Conservation (phyloP, 2,888 invertebrate genomes). For the Calameuta pallipes region DNA sequence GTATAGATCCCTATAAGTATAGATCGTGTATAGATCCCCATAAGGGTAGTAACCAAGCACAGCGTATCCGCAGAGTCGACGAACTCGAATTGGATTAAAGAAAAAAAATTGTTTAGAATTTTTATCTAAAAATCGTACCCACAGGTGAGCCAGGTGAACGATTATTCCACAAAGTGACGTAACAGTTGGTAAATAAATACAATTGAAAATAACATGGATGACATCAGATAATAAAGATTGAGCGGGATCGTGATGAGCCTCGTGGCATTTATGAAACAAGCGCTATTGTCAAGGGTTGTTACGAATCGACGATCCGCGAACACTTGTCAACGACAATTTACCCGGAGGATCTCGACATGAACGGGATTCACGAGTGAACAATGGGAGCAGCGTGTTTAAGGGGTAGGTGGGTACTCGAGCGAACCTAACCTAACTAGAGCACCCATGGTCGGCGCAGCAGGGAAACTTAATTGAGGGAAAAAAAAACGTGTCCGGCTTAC, state of each 20-base stretch:
- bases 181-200: background rate
- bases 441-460: background rate
- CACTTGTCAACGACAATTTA: slow-evolving; percentile 35
- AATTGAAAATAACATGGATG: background rate
- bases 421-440: background rate
- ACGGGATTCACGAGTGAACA: slow-evolving; percentile 22
- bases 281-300: slow-evolving; percentile 25
- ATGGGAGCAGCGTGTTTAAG: background rate
- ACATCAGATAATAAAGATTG: background rate
- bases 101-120: background rate
- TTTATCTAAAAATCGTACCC: background rate
- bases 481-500: background rate
- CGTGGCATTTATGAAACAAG: slow-evolving; percentile 20
- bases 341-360: slow-evolving; percentile 27
- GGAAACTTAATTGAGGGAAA: background rate
- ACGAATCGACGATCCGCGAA: slow-evolving; percentile 25
- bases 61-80: background rate
- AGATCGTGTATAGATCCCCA: background rate
- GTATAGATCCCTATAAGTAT: background rate
- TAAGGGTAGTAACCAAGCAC: background rate
- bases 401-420: background rate
- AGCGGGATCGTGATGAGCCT: background rate
- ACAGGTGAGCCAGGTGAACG: background rate
- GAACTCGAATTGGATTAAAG: background rate
- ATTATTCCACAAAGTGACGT: background rate